phyloP scores from a whole-genome alignment of 2,888 invertebrate species.

The Brachyptera risi region DNA sequence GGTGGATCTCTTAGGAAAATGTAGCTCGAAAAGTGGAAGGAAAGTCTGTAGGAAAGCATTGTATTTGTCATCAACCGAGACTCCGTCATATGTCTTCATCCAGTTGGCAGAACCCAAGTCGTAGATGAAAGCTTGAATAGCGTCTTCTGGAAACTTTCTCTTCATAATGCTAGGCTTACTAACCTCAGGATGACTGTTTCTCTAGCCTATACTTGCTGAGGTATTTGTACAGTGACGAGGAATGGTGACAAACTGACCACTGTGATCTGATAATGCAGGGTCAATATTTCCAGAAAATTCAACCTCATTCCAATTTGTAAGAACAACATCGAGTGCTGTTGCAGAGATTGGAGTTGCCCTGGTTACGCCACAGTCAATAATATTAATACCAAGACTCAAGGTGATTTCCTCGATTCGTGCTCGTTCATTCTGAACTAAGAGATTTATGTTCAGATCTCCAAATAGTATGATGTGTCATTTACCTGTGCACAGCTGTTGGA shows the following conservation, averaged over 20 bases:
- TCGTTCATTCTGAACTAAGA: not conserved
- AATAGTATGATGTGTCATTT: not conserved
- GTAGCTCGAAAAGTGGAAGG: not conserved
- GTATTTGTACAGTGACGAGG: no score
- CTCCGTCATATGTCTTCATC: not conserved
- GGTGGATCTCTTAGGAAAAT: slow-evolving; percentile 1
- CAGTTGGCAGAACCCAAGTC: not conserved
- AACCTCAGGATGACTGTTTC: not conserved
- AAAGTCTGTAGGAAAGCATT: slow-evolving; percentile 1
- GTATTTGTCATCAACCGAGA: not conserved
- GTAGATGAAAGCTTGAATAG: not conserved
- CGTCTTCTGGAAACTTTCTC: not conserved
- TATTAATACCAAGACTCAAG: not conserved
- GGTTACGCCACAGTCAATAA: not conserved
- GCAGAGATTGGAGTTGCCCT: not conserved
- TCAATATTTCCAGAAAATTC: not conserved
- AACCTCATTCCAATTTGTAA: slow-evolving; percentile 6
- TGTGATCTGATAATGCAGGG: slow-evolving; percentile 6
- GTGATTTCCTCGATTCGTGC: not conserved
- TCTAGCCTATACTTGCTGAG: not conserved
- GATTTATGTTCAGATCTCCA: slow-evolving; percentile 1
- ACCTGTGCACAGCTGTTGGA: not conserved
- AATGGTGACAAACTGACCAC: not conserved
- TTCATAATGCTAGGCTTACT: no score
- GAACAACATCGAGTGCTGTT: not conserved